Evolutionary conservation across 2,797 vertebrate genomes (phyloP).

Genomic region (Thamnophis elegans): DNA sequence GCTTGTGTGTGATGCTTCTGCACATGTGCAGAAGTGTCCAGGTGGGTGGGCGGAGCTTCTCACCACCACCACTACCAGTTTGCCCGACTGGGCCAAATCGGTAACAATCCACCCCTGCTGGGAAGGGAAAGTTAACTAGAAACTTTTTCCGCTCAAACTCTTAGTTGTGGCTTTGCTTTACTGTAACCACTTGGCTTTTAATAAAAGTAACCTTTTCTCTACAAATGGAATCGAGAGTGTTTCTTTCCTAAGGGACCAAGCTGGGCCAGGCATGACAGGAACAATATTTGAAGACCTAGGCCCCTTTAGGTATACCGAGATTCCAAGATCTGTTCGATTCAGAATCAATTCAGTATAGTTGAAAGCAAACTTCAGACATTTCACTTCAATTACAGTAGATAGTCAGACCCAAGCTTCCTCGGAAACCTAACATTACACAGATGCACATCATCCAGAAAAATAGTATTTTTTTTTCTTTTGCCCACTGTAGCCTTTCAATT

Average conservation of each 20-base stretch:
- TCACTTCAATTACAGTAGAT: neutral
- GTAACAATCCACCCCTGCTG: too few relatives aligned
- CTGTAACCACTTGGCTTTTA: neutral
- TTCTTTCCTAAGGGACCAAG: neutral
- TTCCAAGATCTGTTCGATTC: neutral
- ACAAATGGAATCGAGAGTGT: neutral
- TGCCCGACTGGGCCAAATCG: too few relatives aligned
- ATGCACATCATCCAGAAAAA: neutral
- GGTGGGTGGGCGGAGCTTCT: too few relatives aligned
- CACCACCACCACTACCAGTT: too few relatives aligned
- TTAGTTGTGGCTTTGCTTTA: neutral
- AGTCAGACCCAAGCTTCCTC: neutral
- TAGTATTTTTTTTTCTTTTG: neutral
- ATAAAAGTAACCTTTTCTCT: neutral
- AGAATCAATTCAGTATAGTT: neutral
- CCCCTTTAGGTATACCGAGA: neutral
- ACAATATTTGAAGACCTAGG: neutral
- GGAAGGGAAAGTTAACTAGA: neutral
- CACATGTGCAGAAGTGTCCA: too few relatives aligned
- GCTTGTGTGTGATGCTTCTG: too few relatives aligned
- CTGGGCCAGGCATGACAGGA: neutral
- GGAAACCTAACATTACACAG: neutral
- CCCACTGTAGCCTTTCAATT: neutral
- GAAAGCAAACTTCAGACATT: neutral
- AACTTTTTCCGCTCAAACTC: neutral